Conservation (phyloP, 2,113 vertebrate genomes). For the Urocitellus parryii region DNA sequence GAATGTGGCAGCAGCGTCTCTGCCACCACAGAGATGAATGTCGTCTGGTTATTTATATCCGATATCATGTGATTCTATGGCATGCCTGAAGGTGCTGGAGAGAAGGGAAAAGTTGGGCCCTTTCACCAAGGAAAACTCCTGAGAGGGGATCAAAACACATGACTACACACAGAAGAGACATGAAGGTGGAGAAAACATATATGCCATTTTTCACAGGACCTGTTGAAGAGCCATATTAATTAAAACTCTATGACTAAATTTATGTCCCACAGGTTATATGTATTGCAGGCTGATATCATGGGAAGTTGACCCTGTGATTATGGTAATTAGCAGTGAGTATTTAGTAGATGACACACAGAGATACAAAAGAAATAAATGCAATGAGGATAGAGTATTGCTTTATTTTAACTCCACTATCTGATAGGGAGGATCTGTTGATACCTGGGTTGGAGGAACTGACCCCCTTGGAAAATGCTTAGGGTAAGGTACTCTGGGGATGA, state of each 20-base stretch:
- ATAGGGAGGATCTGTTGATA: not conserved
- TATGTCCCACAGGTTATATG: not conserved
- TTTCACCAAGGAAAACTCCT: not conserved
- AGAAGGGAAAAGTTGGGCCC: not conserved
- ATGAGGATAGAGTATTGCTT: not conserved
- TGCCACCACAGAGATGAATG: slow-evolving; percentile 45
- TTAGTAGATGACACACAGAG: not conserved
- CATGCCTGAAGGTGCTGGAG: slow-evolving; percentile 12
- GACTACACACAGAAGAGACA: not conserved
- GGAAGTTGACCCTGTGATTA: not conserved
- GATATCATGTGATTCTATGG: not conserved
- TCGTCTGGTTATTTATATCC: slow-evolving; percentile 59
- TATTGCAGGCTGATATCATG: not conserved
- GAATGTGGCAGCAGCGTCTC: slow-evolving; percentile 60
- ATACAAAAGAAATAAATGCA: not conserved
- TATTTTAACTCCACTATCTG: not conserved
- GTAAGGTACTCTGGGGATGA: not conserved
- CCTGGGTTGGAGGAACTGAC: not conserved
- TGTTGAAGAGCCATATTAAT: not conserved
- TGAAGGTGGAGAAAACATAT: not conserved
- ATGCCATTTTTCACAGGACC: not conserved
- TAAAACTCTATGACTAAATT: not conserved
- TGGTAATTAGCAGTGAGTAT: not conserved
- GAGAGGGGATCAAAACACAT: not conserved
- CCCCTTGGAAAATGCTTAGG: not conserved